phyloP scores from a whole-genome alignment of 2,113 vertebrate species.

The Grus americana region DNA sequence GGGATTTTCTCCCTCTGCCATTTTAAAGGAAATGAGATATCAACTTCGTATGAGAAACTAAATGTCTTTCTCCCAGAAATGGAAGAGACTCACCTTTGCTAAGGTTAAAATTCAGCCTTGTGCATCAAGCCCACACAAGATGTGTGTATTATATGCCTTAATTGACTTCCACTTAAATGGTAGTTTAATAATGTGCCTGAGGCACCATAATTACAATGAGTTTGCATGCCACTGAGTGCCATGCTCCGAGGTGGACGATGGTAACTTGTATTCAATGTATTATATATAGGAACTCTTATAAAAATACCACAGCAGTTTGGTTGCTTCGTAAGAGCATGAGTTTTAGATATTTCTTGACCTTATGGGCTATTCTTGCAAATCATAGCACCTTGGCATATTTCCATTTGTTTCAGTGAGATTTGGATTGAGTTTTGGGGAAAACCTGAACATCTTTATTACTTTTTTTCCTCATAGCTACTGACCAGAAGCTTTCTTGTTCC shows the following conservation, averaged over 20 bases:
- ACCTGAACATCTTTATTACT: background rate
- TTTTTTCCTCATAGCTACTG: background rate
- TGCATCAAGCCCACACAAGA: background rate
- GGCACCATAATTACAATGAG: background rate
- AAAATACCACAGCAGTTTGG: background rate
- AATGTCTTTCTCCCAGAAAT: background rate
- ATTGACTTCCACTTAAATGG: background rate
- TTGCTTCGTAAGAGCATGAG: background rate
- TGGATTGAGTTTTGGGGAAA: background rate
- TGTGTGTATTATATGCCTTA: background rate
- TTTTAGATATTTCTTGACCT: background rate
- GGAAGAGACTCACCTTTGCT: background rate
- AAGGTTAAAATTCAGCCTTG: background rate
- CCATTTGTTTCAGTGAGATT: background rate
- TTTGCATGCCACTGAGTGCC: background rate
- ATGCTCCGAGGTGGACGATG: background rate
- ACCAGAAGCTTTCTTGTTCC: background rate
- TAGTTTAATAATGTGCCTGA: background rate
- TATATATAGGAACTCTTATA: background rate
- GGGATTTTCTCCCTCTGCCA: background rate
- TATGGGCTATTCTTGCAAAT: background rate
- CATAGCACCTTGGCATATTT: background rate
- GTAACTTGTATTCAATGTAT: background rate
- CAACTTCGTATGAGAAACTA: background rate
- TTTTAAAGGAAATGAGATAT: background rate